Conservation (phyloP, 2,113 vertebrate genomes). For the Cricetomys ansorgei region DNA sequence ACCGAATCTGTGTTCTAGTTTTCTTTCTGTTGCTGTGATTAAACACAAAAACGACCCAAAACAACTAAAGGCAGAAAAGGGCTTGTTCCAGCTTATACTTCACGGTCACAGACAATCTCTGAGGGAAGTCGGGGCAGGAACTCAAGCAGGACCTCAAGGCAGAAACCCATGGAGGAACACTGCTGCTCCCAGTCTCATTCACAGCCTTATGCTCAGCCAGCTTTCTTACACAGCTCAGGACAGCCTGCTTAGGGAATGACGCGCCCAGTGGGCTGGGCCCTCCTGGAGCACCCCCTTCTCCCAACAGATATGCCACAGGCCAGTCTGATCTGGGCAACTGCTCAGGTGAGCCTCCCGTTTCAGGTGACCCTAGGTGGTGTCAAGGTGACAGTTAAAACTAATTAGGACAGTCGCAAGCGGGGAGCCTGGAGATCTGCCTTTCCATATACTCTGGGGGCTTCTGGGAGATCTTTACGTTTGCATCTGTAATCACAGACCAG, state of each 20-base stretch:
- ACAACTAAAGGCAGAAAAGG: neutral
- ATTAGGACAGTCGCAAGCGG: neutral
- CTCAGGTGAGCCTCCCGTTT: neutral
- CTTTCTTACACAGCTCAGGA: neutral
- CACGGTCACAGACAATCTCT: neutral
- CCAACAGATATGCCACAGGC: neutral
- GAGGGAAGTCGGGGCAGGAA: neutral
- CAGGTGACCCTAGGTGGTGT: neutral
- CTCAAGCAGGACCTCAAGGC: neutral
- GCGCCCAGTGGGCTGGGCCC: neutral
- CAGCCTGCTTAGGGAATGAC: neutral
- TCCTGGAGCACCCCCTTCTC: too few species aligned
- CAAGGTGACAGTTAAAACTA: neutral
- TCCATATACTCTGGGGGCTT: neutral
- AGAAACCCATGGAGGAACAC: neutral
- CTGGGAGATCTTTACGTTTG: neutral
- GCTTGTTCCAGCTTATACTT: neutral
- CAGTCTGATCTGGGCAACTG: neutral
- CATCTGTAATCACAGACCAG: neutral
- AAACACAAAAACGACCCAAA: neutral
- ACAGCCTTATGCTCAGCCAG: neutral
- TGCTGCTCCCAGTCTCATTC: too few species aligned
- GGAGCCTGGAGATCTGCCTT: neutral
- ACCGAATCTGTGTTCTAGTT: neutral
- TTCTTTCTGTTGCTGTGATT: neutral